phyloP scores from a whole-genome alignment of 2,888 invertebrate species.

The Pachydiplax longipennis region DNA sequence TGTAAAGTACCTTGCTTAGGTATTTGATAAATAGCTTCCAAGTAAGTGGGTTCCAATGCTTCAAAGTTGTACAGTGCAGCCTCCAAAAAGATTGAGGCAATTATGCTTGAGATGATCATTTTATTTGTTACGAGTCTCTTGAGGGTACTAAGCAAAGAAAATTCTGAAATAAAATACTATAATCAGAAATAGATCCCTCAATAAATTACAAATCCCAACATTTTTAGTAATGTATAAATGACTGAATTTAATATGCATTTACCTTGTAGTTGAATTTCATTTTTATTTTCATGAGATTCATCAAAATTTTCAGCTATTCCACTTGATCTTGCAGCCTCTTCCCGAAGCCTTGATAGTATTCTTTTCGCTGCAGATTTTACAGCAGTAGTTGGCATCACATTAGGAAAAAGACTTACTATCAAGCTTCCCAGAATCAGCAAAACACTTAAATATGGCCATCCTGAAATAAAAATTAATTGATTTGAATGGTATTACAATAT shows the following conservation, averaged over 20 bases:
- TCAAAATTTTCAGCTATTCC: background rate
- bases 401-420: background rate
- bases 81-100: slow-evolving; percentile 8
- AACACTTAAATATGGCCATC: slow-evolving; percentile 21
- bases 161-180: background rate
- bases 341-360: background rate
- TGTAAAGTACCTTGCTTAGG: slow-evolving; percentile 19
- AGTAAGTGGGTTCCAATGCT: background rate
- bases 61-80: slow-evolving; percentile 5
- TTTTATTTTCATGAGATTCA: background rate
- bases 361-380: slow-evolving; percentile 30
- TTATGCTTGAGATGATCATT: background rate
- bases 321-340: background rate
- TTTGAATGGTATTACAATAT: background rate
- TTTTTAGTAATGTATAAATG: too few relatives aligned
- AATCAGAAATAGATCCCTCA: background rate
- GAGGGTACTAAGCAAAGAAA: background rate
- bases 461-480: background rate
- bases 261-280: background rate
- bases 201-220: too few relatives aligned
- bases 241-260: too few relatives aligned
- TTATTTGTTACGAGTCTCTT: background rate
- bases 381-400: slow-evolving; percentile 19
- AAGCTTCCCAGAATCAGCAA: background rate
- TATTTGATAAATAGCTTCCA: slow-evolving; percentile 30